These are phyloP conservation scores for Silurus glanis DNA, from an alignment of 2,113 vertebrate genomes.

Conservation along the genomic window DNA sequence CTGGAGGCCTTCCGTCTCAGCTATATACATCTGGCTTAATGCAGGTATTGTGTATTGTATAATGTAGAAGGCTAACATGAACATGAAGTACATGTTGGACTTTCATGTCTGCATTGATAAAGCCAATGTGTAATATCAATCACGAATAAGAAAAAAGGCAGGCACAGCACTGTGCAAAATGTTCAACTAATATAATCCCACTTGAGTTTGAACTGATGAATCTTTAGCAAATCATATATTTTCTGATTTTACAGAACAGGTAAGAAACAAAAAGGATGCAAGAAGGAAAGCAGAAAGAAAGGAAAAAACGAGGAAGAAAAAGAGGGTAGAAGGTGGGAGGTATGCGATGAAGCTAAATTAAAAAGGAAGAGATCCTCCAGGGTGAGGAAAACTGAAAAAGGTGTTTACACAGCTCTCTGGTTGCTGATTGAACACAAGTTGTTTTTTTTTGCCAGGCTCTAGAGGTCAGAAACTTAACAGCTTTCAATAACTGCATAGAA, in stretches of 20 bases:
- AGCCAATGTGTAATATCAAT: conserved; percentile 16
- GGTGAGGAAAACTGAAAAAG: background rate
- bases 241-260: background rate
- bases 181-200: background rate
- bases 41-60: too few species aligned
- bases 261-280: background rate
- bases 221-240: background rate
- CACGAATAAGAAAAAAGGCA: background rate
- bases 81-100: background rate
- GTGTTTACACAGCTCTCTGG: background rate
- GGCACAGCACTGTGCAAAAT: too few species aligned
- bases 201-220: background rate
- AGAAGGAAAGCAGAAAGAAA: background rate
- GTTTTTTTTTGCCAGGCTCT: background rate
- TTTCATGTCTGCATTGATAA: background rate
- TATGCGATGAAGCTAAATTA: too few species aligned
- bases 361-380: background rate
- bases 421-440: background rate
- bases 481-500: background rate
- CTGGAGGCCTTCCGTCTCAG: background rate
- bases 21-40: conserved; percentile 1
- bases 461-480: background rate
- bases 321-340: background rate
- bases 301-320: background rate
- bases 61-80: background rate